Conservation (phyloP, 2,888 invertebrate species). For the Drepana falcataria region DNA sequence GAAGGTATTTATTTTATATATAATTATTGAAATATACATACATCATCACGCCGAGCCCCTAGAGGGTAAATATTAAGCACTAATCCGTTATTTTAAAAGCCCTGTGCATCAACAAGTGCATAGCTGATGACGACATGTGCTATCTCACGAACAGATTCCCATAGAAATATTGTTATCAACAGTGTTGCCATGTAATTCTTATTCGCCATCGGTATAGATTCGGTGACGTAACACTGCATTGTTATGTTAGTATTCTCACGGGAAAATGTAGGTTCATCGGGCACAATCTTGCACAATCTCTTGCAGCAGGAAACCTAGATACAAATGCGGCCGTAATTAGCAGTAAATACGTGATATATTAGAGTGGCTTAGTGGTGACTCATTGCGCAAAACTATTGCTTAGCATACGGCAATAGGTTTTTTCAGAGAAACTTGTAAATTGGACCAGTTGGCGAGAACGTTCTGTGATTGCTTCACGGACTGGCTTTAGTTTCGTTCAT, state of each 20-base stretch:
- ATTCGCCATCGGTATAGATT: neutral
- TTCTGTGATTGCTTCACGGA: neutral
- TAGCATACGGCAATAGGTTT: too few relatives aligned
- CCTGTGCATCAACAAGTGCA: too few relatives aligned
- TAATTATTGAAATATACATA: too few relatives aligned
- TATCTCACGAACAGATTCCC: too few relatives aligned
- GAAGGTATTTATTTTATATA: too few relatives aligned
- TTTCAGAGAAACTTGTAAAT: neutral
- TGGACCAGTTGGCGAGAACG: neutral
- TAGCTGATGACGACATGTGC: too few relatives aligned
- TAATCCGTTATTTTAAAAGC: too few relatives aligned
- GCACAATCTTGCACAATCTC: neutral
- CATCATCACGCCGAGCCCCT: too few relatives aligned
- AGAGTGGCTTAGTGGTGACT: neutral
- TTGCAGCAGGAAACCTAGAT: neutral
- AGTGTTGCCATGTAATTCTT: too few relatives aligned
- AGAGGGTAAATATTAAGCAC: too few relatives aligned
- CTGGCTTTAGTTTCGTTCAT: neutral
- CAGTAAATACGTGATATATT: neutral
- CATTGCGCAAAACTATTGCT: too few relatives aligned
- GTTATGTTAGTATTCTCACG: neutral
- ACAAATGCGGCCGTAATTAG: neutral
- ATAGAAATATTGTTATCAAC: too few relatives aligned
- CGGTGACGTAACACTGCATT: neutral
- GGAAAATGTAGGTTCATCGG: conserved; percentile 2